These are phyloP conservation scores for Zaprionus taronus DNA, from an alignment of 1,140 invertebrate species.

Conservation along the genomic window DNA sequence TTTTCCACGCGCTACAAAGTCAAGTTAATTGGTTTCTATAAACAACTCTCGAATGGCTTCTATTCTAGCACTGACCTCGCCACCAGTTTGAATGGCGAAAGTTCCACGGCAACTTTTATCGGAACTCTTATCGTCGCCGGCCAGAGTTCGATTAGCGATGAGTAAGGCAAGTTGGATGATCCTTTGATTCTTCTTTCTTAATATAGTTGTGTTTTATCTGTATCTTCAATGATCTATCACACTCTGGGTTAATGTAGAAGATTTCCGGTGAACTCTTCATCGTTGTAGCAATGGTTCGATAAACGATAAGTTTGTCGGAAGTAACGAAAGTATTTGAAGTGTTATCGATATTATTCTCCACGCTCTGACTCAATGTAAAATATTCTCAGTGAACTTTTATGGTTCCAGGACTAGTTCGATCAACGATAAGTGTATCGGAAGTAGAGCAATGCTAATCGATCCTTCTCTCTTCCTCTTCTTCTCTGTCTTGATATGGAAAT, in stretches of 20 bases:
- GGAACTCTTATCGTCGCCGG: not conserved
- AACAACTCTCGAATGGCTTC: not conserved
- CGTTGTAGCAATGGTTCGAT: not conserved
- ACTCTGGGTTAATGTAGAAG: no score
- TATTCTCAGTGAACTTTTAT: not conserved
- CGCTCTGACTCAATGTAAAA: no score
- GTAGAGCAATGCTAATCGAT: not conserved
- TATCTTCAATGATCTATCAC: not conserved
- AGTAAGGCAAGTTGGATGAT: not conserved
- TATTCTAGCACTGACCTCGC: not conserved
- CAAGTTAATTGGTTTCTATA: conserved; percentile 30
- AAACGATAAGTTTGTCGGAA: not conserved
- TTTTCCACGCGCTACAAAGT: conserved; percentile 25
- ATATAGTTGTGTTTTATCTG: not conserved
- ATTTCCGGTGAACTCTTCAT: no score
- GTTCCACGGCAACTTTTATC: not conserved
- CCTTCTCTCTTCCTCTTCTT: not conserved
- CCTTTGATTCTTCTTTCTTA: not conserved
- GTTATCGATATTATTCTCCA: no score
- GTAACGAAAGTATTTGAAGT: no score
- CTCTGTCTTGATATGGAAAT: not conserved
- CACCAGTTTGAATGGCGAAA: not conserved
- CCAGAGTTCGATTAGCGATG: not conserved
- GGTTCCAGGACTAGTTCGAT: not conserved
- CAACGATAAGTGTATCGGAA: not conserved